Percentiles rank a stretch among this genome's conserved stretches.
Evolutionary conservation across 2,797 vertebrate species (phyloP).

Genomic region (Mormyrops attenuatus): DNA sequence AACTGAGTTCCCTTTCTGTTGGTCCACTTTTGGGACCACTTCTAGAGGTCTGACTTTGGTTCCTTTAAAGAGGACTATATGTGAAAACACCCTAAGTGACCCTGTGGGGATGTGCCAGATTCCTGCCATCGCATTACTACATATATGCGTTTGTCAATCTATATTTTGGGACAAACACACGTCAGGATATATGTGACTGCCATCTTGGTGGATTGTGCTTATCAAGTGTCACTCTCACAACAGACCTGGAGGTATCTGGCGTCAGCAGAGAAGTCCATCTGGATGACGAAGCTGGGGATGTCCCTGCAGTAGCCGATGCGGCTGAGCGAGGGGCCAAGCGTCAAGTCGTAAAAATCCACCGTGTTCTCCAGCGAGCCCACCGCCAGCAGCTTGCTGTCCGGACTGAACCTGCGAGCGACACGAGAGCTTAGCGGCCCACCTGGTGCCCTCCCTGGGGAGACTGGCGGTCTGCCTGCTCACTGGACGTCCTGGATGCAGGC

Average conservation of each 20-base stretch:
- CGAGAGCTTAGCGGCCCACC: not conserved
- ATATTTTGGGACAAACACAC: not conserved
- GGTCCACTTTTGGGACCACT: no score
- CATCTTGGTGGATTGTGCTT: not conserved
- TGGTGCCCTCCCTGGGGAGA: not conserved
- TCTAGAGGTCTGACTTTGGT: no score
- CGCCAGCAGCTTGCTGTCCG: constrained; percentile 82
- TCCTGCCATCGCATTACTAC: not conserved
- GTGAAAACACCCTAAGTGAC: no score
- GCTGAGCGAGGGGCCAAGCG: constrained; percentile 83
- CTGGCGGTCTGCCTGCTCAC: constrained; percentile 47
- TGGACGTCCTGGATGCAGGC: constrained; percentile 83
- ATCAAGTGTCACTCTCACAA: not conserved
- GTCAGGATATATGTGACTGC: not conserved
- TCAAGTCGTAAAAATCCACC: constrained; percentile 92
- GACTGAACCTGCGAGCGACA: constrained; percentile 74
- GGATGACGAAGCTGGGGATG: constrained; percentile 83
- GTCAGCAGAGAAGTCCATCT: constrained; percentile 92
- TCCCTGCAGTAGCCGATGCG: constrained; percentile 92
- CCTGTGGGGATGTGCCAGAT: not conserved
- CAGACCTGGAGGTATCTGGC: constrained; percentile 82
- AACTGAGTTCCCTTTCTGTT: no score
- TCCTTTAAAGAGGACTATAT: no score
- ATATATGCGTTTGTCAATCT: not conserved
- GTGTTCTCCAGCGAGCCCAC: constrained; percentile 84